These are phyloP conservation scores for Macroramphosus scolopax DNA, from an alignment of 2,797 vertebrate genomes.

Conservation along the genomic window DNA sequence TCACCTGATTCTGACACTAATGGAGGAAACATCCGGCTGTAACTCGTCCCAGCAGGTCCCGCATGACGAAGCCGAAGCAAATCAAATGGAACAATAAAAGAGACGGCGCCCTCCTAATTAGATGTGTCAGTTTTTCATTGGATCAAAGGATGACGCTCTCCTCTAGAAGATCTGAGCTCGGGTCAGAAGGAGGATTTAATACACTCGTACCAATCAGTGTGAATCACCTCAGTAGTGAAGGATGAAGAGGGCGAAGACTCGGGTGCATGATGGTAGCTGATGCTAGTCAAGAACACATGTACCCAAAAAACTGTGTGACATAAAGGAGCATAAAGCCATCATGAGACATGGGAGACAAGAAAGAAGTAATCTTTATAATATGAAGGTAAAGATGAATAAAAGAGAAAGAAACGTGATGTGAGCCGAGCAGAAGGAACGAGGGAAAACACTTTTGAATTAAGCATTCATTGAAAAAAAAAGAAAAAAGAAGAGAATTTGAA, in stretches of 20 bases:
- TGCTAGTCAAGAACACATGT: constrained; percentile 48
- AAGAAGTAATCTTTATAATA: constrained; percentile 66
- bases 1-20: too few relatives aligned
- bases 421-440: constrained; percentile 41
- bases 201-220: constrained; percentile 36
- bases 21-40: too few relatives aligned
- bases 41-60: too few relatives aligned
- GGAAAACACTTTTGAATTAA: constrained; percentile 71
- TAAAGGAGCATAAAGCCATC: constrained; percentile 58
- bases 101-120: constrained; percentile 40
- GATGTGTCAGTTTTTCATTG: constrained; percentile 33
- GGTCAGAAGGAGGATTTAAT: constrained; percentile 35
- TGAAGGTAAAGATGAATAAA: constrained; percentile 68
- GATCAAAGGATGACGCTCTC: constrained; percentile 23
- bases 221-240: constrained; percentile 49
- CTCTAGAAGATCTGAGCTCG: constrained; percentile 27
- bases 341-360: constrained; percentile 44
- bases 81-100: constrained; percentile 21
- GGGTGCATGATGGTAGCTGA: constrained; percentile 16
- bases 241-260: too few relatives aligned
- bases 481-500: constrained; percentile 59
- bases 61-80: constrained; percentile 26
- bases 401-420: constrained; percentile 57
- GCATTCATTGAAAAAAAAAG: constrained; percentile 66
- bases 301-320: constrained; percentile 55